Base-by-base conservation (phyloP, 1,140 invertebrate genomes). In the Nymphalis io region DNA sequence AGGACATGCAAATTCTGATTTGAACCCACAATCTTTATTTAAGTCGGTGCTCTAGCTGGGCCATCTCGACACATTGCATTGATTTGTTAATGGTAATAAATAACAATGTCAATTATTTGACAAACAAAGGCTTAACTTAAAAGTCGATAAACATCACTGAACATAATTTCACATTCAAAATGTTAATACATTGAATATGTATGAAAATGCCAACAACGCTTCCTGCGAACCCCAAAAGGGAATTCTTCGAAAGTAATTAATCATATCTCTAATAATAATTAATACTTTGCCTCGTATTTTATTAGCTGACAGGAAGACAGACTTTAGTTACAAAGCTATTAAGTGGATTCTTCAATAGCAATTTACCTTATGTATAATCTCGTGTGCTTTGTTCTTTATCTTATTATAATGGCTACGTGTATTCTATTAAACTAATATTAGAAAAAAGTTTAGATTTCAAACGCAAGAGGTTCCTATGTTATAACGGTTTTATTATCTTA, bases 211-310 rank as follows among this genome's bases (percentile, higher is more conserved):
- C 27, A 68, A 40, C 58, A 68, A 48, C 39, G 46, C 66, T 69
- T 39, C 38, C 66, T 53, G 40, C 15, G 55, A 33, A 58, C 46
- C 62, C 42, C 60, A 39, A 68, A 44, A 55, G 27, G 59, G 72
- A 68, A 58, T 75, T 77, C 73, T 60, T 72, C 61, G 39, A 10
- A 46, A 76, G 73, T 73, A 78, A 81, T 84, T 81, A 83, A 82
- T 82, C 76, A 82, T 77, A 74, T 75, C 53, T 48, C 59, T 79
- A 79, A 76, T 81, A 81, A 76, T 81, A 78, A 83, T 83, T 78
- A 80, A 81, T 83, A 75, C 65, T 39, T 44, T 46, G 66, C 59
- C 58, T 20, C 55, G 58, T 72, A 63, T 69, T 75, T 67, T 68
- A 72, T 69, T 72, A 42, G 64, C 40, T 67, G 55, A 40, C 62